Conservation (phyloP, 2,113 vertebrate species). For the Phaethon lepturus region DNA sequence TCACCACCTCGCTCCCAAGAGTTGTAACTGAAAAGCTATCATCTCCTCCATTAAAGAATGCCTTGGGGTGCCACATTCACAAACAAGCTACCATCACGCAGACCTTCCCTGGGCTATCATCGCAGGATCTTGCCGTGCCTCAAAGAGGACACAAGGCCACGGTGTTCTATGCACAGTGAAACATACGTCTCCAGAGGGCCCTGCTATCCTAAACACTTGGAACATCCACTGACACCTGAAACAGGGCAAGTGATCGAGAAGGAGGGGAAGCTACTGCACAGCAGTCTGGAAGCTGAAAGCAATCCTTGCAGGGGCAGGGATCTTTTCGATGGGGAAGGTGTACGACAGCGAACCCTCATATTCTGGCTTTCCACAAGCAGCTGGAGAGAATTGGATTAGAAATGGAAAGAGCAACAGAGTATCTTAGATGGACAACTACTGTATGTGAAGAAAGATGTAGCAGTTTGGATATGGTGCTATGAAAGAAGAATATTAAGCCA, state of each 20-base stretch:
- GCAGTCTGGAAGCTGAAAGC: not conserved
- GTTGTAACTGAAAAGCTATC: not conserved
- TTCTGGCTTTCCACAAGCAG: not conserved
- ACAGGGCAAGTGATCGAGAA: not conserved
- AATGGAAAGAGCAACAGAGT: not conserved
- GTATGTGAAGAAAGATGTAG: slow-evolving; percentile 11
- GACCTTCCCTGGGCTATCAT: not conserved
- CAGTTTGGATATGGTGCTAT: slow-evolving; percentile 46
- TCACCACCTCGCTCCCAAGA: not conserved
- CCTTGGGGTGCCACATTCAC: not conserved
- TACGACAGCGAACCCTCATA: not conserved
- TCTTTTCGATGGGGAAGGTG: not conserved
- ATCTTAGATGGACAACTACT: not conserved
- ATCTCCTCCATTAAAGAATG: not conserved
- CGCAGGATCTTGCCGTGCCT: not conserved
- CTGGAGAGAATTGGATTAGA: not conserved
- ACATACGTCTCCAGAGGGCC: fast-evolving
- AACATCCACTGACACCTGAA: not conserved
- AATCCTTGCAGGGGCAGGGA: not conserved
- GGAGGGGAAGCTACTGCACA: not conserved
- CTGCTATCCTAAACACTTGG: not conserved
- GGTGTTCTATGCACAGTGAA: not conserved
- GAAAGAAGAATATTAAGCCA: slow-evolving; percentile 46
- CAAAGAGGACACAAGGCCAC: fast-evolving
- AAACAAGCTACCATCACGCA: not conserved